Evolutionary conservation across 2,797 vertebrate species (phyloP), one percentile per base, ranked within the genome.

Genomic region (Tadarida brasiliensis): DNA sequence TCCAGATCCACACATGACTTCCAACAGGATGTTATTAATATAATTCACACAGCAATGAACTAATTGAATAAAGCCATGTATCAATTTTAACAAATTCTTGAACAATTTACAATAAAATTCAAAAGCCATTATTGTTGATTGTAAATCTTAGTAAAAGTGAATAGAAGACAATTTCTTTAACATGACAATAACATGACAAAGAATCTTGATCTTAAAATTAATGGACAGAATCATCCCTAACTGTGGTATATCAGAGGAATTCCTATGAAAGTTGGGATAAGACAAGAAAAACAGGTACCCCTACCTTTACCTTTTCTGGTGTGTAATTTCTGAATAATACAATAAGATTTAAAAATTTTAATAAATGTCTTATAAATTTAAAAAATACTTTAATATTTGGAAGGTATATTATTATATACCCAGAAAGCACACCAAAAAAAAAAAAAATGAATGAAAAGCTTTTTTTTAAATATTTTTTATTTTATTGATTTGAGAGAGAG

Each of bases 81-180:
- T 33, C 47, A 44, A 81, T 73, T 84, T 91, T 59, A 87, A 49
- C 12, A 82, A 44, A 90, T 44, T 67, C 15, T 95, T 65, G 67
- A 83, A n/a, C 3, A 77, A 17, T 30, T 7, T 73, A 33, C 9
- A 28, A 78, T 54, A 80, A 83, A 94, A 87, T 80, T 67, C 20
- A 91, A 81, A 73, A 33, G 33, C 3, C 8, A 28, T 30, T 51
- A 17, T 28, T 74, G 10, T 59, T 88, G 16, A 73, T 70, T 81
- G 88, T 87, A 88, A 91, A 54, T 71, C 59, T 56, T 93, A 84
- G 9, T 65, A n/a, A 87, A 95, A 88, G 49, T 39, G 5, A 92
- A 65, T 19, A 74, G 11, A 80, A 61, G 7, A 82, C 47, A 33
- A 56, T 68, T 77, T 59, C 19, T 57, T 94, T 73, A 92, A 81